Evolutionary conservation across 2,797 vertebrate genomes (phyloP), one percentile per base, ranked within the genome.

Genomic region (Notolepis coatsorum): DNA sequence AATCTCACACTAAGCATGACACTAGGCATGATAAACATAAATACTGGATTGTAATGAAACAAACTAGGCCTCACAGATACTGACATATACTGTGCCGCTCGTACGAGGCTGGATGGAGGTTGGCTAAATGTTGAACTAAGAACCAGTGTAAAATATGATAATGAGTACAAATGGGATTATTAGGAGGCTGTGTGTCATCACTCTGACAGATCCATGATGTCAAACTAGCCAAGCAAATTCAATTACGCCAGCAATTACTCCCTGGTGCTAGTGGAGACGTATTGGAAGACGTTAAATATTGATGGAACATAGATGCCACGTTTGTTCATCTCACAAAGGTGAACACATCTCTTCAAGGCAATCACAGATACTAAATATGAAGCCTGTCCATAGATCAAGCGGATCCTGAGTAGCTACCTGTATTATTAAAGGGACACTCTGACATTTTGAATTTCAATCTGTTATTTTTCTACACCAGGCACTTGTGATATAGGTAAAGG

Each of bases 191-290:
- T 58, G 81, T 92, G 90, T 90, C 92, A 92, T 93, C 89, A 78
- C 81, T 73, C 78, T 90, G 91, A 92, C 86, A 88, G 91, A 92
- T 89, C 88, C 90, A 78, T 65, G 81, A 90, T 88, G 89, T 90
- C 90, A 88, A 92, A 84, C 87, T 83, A 89, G 83, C 90, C 91
- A 93, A 92, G 91, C 91, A 91, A 93, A 93, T 93, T 93, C 90
- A 93, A 93, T 94, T 92, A 93, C 84, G 81, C 77, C 73, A 55
- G 81, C 91, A 90, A 93, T 92, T 91, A 92, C 88, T 91, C 86
- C 77, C 77, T 61, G 77, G 87, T 70, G 73, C 85, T 86, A 88
- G 79, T 89, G 88, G 86, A 93, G 92, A 94, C 65, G 84, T 91
- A 94, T 92, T 56, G 85, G 79, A n/a, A 56, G 79, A 88, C 56